Evolutionary conservation across 1,140 invertebrate species (phyloP), one percentile per base, ranked within the genome.

Genomic region (Calliopsis andreniformis): DNA sequence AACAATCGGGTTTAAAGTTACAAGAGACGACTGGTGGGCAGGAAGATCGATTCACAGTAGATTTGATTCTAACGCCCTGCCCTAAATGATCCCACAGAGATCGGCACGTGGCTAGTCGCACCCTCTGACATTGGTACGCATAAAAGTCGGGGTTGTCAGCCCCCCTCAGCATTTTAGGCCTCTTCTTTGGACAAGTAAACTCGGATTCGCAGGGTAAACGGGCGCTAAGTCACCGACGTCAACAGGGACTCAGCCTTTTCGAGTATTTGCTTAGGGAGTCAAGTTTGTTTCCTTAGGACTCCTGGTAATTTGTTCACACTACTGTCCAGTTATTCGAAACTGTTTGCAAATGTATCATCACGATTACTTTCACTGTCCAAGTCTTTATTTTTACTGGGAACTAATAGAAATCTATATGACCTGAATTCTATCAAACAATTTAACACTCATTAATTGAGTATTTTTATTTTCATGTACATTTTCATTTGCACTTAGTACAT

Each of bases 81-180:
- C 79, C 79, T 66, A 87, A 90, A 87, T 82, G 87, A 90, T 89
- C 88, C 86, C 89, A 89, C 86, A 88, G 87, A 88, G 87, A 91
- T 87, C 83, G 90, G 87, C 89, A 90, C 90, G 90, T 90, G 90
- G 82, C 88, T 32, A 32, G 61, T 85, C 78, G 83, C 84, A 87
- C 87, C 87, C 87, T 68, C 59, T 59, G 71, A 79, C 82, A 82
- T 70, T 43, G 79, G 47, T 55, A 42, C 47, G 61, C 71, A 62
- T 56, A 67, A 85, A 81, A 79, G 68, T 85, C 66, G 42, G 69
- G 63, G 75, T 62, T 80, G 75, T 55, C 61, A 66, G 64, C 61
- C 43, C 69, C 23, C 35, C 30, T n/a, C 14, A 18, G 2, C 16
- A 14, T 43, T 30, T 20, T 39, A 23, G n/a, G 43, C 28, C 53